Conservation (phyloP, 2,888 invertebrate species). For the Apamea anceps region DNA sequence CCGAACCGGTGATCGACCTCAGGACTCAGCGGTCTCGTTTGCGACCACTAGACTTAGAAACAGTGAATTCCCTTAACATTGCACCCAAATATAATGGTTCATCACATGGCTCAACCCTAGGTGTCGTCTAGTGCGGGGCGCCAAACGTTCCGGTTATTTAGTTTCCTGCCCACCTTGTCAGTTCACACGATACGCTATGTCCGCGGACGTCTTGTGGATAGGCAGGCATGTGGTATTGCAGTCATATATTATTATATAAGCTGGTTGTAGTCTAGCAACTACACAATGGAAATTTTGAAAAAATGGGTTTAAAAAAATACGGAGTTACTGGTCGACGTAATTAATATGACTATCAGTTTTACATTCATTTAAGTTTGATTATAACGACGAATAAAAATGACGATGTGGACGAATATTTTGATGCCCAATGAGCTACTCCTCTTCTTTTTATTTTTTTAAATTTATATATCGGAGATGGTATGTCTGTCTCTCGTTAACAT, state of each 20-base stretch:
- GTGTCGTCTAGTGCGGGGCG: slow-evolving; percentile 47
- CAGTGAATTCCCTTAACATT: not conserved
- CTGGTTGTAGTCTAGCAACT: not conserved
- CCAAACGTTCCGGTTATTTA: slow-evolving; percentile 70
- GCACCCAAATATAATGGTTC: not conserved
- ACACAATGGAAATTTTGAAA: no score
- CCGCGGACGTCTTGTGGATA: not conserved
- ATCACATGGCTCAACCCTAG: slow-evolving; percentile 33
- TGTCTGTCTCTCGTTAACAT: no score
- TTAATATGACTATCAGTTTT: not conserved
- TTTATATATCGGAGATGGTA: no score
- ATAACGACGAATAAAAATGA: no score
- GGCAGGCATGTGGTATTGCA: not conserved
- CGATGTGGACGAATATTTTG: no score
- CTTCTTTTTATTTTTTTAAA: no score
- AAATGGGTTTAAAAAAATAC: not conserved
- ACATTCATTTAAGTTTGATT: not conserved
- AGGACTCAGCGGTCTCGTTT: not conserved
- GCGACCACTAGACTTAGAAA: not conserved
- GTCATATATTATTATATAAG: slow-evolving; percentile 6
- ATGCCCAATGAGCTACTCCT: no score
- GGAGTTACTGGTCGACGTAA: not conserved
- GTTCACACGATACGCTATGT: slow-evolving; percentile 39
- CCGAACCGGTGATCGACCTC: not conserved
- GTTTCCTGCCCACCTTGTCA: slow-evolving; percentile 62